Evolutionary conservation across 1,140 invertebrate genomes (phyloP).

Genomic region (Leguminivora glycinivorella): DNA sequence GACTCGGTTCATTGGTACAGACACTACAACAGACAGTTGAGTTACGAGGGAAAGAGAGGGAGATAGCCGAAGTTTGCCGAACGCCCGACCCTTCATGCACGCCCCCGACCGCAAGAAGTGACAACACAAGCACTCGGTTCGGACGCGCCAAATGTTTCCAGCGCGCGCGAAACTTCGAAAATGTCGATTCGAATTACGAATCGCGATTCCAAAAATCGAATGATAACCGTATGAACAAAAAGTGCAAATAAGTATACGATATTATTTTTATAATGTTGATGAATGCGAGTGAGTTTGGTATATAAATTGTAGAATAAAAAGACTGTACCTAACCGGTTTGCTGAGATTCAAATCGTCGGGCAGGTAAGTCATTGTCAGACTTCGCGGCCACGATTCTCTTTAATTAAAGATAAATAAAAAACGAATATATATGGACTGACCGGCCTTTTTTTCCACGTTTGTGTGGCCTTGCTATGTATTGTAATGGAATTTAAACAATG

Average conservation of each 20-base stretch:
- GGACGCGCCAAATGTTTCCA: constrained; percentile 58
- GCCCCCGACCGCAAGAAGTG: constrained; percentile 60
- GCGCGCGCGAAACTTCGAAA: constrained; percentile 51
- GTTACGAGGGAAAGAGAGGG: constrained; percentile 39
- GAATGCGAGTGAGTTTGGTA: constrained; percentile 59
- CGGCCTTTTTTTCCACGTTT: constrained; percentile 9
- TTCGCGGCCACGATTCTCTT: constrained; percentile 71
- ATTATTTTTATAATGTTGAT: constrained; percentile 39
- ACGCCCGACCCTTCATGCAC: constrained; percentile 53
- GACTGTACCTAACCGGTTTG: constrained; percentile 65
- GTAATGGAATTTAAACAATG: constrained; percentile 1
- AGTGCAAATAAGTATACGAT: constrained; percentile 27
- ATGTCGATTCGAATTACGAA: constrained; percentile 45
- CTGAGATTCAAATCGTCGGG: constrained; percentile 67
- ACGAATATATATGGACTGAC: constrained; percentile 37
- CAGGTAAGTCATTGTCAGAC: constrained; percentile 75
- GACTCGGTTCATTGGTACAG: constrained; percentile 65
- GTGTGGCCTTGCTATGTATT: constrained; percentile 19
- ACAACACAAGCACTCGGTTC: constrained; percentile 60
- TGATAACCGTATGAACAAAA: constrained; percentile 29
- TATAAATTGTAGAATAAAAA: constrained; percentile 71
- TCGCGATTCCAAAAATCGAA: constrained; percentile 48
- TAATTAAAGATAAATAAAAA: constrained; percentile 77
- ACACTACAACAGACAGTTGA: constrained; percentile 8
- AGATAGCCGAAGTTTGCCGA: constrained; percentile 57